Evolutionary conservation across 2,888 invertebrate species (phyloP), one percentile per base, ranked within the genome.

Genomic region (Siphonodentalium dalli): DNA sequence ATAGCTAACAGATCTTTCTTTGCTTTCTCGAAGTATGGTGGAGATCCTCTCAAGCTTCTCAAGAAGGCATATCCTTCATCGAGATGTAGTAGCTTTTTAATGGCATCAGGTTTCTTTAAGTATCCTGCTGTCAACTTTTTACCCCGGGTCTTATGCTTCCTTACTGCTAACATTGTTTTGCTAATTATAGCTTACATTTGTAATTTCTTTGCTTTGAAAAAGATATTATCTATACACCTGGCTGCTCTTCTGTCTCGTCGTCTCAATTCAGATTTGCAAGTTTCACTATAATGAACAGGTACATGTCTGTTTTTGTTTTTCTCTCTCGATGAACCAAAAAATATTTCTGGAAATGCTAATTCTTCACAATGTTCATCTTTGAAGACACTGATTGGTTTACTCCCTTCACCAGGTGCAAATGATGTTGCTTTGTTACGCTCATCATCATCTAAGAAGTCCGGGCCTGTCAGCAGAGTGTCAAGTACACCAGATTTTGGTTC

Each of bases 1-100:
- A 65, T 58, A 6, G 63, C 69, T 44, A 63, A 65, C 1, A 68
- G 21, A 26, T 66, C 60, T 38, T 57, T 68, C 13, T 48, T 56
- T 3, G 49, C 50, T 38, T 51, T 35, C 46, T 64, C 42, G 40
- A 58, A 67, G 37, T 64, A 66, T 24, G 61, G 57, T 11, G 66
- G 71, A 8, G 64, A 54, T 2, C 62, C 65, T 31, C 65, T 29
- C 13, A 65, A 26, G 11, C 31, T 53, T 20, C 40, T 28, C 18
- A 63, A 38, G 18, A 50, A 40, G 31, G 47, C 54, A 29, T 47
- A 65, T 13, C 33, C 65, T 39, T 61, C 39, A 34, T 65, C 59
- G 9, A 29, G n/a, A 28, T 47, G 28, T 3, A 52, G 15, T 1
- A 56, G 34, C 20, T 42, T 43, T 9, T 37, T 20, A 13, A 47